phyloP scores from a whole-genome alignment of 2,797 vertebrate species.

The Remorina albescens region DNA sequence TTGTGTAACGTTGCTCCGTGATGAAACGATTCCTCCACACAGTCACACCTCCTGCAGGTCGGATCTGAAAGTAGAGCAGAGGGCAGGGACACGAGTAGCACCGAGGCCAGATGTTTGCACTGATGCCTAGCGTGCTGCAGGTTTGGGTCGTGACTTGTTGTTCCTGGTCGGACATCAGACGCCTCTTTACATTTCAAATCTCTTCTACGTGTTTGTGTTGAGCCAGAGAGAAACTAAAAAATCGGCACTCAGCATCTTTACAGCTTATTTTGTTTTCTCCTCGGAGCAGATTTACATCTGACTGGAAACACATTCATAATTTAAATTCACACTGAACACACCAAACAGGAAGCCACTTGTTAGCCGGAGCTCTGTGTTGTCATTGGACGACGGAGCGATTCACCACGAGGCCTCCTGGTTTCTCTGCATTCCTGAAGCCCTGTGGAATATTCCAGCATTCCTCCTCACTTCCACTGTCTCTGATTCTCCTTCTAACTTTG shows the following conservation, averaged over 20 bases:
- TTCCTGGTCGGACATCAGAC: too few relatives aligned
- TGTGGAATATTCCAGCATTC: constrained; percentile 69
- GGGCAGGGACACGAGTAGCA: too few relatives aligned
- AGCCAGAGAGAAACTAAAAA: not conserved
- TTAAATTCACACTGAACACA: constrained; percentile 25
- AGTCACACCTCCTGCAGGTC: not conserved
- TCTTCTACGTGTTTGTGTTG: not conserved
- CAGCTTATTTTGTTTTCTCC: not conserved
- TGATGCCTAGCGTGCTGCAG: too few relatives aligned
- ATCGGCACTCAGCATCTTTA: not conserved
- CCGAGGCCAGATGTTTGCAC: too few relatives aligned
- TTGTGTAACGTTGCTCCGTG: not conserved
- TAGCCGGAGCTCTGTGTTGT: constrained; percentile 37
- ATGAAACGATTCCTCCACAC: not conserved
- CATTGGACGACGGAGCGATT: constrained; percentile 51
- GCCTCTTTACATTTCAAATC: not conserved
- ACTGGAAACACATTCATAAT: constrained; percentile 16
- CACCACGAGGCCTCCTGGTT: constrained; percentile 67
- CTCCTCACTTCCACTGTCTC: constrained; percentile 24
- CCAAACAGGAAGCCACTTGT: constrained; percentile 64
- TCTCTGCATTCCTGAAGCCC: constrained; percentile 70
- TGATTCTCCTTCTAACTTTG: not conserved
- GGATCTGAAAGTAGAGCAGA: constrained; percentile 8
- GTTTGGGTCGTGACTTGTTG: not conserved
- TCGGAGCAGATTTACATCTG: not conserved